These are phyloP conservation scores for Papilio polytes DNA, from an alignment of 1,140 invertebrate species.

Conservation along the genomic window DNA sequence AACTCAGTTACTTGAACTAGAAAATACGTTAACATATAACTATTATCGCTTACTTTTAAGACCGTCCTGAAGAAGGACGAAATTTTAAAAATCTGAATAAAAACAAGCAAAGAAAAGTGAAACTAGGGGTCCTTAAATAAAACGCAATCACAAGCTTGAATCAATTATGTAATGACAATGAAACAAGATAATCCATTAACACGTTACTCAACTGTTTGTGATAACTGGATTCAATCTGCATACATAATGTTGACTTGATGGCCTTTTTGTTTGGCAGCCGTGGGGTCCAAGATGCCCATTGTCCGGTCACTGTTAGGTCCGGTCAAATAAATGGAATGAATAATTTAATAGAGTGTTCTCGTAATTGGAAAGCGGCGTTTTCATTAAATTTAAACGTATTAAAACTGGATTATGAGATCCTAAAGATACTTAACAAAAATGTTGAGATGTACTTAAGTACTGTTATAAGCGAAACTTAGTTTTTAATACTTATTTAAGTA, in stretches of 20 bases:
- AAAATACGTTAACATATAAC: too few species aligned
- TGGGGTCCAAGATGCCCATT: slow-evolving; percentile 26
- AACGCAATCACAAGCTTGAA: slow-evolving; percentile 27
- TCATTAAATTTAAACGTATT: slow-evolving; percentile 11
- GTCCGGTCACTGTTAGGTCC: slow-evolving; percentile 16
- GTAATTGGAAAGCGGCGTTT: slow-evolving; percentile 27
- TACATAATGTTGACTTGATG: slow-evolving; percentile 32
- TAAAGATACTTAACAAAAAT: not conserved
- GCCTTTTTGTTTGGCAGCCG: slow-evolving; percentile 28
- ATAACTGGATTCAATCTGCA: slow-evolving; percentile 39
- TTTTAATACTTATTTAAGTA: too few species aligned
- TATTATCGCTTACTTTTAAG: too few species aligned
- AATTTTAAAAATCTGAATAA: too few species aligned
- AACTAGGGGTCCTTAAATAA: not conserved
- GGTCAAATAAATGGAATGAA: slow-evolving; percentile 34
- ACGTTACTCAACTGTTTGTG: not conserved
- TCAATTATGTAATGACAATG: slow-evolving; percentile 32
- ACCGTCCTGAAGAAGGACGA: too few species aligned
- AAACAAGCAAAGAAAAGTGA: not conserved
- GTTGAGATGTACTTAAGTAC: too few species aligned
- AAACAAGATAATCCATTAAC: slow-evolving; percentile 39
- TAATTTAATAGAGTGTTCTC: slow-evolving; percentile 37
- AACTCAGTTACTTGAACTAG: too few species aligned
- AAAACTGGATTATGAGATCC: not conserved
- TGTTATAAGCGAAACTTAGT: too few species aligned